A percentile compares a stretch with the other conserved stretches of the same genome.
Evolutionary conservation across 2,888 invertebrate genomes (phyloP).

Genomic region (Ophioninae sp.): DNA sequence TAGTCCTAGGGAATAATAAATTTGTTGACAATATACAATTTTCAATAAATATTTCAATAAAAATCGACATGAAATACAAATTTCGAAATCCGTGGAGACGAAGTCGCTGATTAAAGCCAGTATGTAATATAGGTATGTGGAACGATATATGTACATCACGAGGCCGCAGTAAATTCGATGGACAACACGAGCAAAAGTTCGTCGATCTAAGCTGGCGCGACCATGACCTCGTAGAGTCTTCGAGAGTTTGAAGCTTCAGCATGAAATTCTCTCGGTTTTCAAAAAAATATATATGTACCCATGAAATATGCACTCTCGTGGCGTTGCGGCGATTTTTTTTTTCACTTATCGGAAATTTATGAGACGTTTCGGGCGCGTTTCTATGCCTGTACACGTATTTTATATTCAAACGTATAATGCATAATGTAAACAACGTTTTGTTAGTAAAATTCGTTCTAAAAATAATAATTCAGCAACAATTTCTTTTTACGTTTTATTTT

Average conservation of each 20-base stretch:
- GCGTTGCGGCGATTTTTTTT: not conserved
- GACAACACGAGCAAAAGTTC: constrained; percentile 48
- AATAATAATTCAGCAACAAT: too few species aligned
- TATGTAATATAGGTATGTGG: not conserved
- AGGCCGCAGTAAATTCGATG: constrained; percentile 27
- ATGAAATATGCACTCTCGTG: not conserved
- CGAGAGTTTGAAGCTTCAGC: constrained; percentile 24
- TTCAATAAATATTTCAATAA: too few species aligned
- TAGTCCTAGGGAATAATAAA: too few species aligned
- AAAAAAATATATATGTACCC: not conserved
- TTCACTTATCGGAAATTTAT: not conserved
- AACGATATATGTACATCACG: not conserved
- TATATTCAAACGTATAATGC: too few species aligned
- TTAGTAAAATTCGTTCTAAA: too few species aligned
- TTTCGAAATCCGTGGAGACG: too few species aligned
- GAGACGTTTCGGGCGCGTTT: not conserved
- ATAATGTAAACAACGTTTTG: too few species aligned
- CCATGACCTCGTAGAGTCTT: constrained; percentile 37
- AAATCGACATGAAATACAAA: too few species aligned
- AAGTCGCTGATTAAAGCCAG: too few species aligned
- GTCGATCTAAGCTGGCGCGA: constrained; percentile 43
- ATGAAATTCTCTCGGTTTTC: not conserved
- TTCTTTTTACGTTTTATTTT: too few species aligned
- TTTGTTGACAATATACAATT: too few species aligned
- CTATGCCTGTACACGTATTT: too few species aligned